Percentiles rank a stretch among this genome's conserved stretches.
Conservation (phyloP, 2,797 vertebrate genomes). For the Tragopan temminckii region DNA sequence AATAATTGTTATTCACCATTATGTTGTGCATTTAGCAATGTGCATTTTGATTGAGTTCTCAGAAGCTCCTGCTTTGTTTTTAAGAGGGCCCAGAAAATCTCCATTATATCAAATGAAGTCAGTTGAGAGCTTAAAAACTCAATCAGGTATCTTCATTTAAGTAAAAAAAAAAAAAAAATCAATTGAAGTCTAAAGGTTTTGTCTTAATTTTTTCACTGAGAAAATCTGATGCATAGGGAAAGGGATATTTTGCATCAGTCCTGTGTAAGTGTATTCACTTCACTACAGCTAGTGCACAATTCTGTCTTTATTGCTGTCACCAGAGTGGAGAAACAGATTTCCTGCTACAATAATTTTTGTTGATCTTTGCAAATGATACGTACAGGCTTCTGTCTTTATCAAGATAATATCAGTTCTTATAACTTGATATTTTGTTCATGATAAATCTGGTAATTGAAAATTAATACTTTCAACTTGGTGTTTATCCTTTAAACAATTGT, state of each 20-base stretch:
- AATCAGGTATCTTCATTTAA: neutral
- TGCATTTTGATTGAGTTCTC: neutral
- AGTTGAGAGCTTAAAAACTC: neutral
- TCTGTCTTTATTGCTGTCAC: neutral
- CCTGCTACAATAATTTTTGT: neutral
- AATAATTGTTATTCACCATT: neutral
- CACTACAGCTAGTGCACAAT: neutral
- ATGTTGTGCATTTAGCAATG: neutral
- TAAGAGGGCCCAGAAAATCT: neutral
- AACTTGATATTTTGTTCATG: neutral
- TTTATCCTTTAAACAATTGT: slow-evolving; percentile 23
- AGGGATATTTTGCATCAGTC: neutral
- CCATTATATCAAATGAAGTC: neutral
- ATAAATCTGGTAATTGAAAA: neutral
- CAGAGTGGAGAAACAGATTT: slow-evolving; percentile 9
- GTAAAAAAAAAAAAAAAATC: neutral
- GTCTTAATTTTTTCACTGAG: neutral
- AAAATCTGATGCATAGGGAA: neutral
- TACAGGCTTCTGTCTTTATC: neutral
- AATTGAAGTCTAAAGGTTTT: neutral
- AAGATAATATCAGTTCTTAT: neutral
- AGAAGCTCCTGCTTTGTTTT: neutral
- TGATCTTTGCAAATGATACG: neutral
- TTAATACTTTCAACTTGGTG: neutral
- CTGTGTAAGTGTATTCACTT: neutral